Evolutionary conservation across 2,888 invertebrate species (phyloP), one percentile per base, ranked within the genome.

Genomic region (Portevinia maculata): DNA sequence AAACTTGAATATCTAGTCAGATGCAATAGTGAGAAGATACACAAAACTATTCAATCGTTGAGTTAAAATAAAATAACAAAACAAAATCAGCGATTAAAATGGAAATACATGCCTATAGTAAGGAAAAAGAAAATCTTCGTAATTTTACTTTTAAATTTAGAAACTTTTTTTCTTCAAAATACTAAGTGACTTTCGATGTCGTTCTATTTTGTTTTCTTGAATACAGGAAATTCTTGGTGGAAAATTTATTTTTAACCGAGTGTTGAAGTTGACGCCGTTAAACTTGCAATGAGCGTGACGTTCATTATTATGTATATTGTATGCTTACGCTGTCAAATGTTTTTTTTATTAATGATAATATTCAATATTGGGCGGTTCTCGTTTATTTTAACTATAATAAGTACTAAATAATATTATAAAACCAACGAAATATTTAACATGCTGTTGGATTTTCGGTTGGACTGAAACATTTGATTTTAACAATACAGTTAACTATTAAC

Each of bases 1-100:
- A 69, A 79, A 74, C 62, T 62, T 50, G 79, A 79, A 62, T 50
- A 67, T 74, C 79, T 60, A 74, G 79, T 67, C 53, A 67, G 46
- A 60, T 52, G 53, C 53, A 32, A 32, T 50, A 53, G 44, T 55
- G 32, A 62, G 21, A 30, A 60, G 39, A 46, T 60, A 32, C 13
- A 65, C 46, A 53, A 67, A 73, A 48, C 53, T 67, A 55, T 60
- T 48, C 52, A 65, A 53, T 60, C 19, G 50, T 9, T 9, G 44
- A 21, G n/a, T 19, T 8, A 37, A 50, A 37, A 13, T 9, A 39
- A 41, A 41, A 39, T 34, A 59, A 71, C 1, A 50, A n/a, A 44
- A 28, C 13, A 50, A 30, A n/a, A 13, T 21, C 28, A 13, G 19
- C 21, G n/a, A 64, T 15, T 19, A 34, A 59, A 59, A 46, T 44